Conservation (phyloP, 2,797 vertebrate species). For the Ispidina picta region DNA sequence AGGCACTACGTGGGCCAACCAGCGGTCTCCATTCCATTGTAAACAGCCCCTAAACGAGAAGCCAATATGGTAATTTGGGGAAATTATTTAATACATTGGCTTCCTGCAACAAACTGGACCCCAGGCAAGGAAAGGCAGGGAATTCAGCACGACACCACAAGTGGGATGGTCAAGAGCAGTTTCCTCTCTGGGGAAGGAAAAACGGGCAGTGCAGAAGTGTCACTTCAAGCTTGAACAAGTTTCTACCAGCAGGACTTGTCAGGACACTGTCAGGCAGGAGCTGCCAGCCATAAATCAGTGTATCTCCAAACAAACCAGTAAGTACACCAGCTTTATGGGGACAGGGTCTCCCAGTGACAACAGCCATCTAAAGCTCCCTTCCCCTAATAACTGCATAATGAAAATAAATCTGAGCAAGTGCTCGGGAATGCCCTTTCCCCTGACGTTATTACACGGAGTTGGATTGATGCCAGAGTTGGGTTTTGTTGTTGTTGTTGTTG, state of each 20-base stretch:
- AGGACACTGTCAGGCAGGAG: slow-evolving; percentile 56
- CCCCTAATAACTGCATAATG: slow-evolving; percentile 24
- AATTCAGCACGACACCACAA: slow-evolving; percentile 23
- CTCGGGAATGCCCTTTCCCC: slow-evolving; percentile 26
- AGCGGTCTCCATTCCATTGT: slow-evolving; percentile 31
- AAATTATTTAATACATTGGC: slow-evolving; percentile 41
- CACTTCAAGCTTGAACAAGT: slow-evolving; percentile 70
- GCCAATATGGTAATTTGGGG: neutral
- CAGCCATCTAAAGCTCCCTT: slow-evolving; percentile 4
- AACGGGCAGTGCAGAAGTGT: slow-evolving; percentile 45
- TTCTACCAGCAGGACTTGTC: slow-evolving; percentile 68
- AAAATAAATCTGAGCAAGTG: slow-evolving; percentile 30
- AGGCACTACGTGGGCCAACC: slow-evolving; percentile 54
- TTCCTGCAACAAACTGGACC: slow-evolving; percentile 39
- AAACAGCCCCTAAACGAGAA: slow-evolving; percentile 5
- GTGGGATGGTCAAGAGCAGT: neutral
- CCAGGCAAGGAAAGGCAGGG: slow-evolving; percentile 34
- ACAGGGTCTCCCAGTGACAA: slow-evolving; percentile 33
- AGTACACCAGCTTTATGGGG: neutral
- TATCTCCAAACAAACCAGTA: neutral
- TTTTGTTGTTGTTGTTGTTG: neutral
- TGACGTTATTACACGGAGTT: slow-evolving; percentile 11
- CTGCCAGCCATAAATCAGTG: slow-evolving; percentile 62
- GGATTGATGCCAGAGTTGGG: neutral
- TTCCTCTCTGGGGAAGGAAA: slow-evolving; percentile 55